Conservation (phyloP, 2,888 invertebrate genomes). For the Sinodicranocentrus sp. region DNA sequence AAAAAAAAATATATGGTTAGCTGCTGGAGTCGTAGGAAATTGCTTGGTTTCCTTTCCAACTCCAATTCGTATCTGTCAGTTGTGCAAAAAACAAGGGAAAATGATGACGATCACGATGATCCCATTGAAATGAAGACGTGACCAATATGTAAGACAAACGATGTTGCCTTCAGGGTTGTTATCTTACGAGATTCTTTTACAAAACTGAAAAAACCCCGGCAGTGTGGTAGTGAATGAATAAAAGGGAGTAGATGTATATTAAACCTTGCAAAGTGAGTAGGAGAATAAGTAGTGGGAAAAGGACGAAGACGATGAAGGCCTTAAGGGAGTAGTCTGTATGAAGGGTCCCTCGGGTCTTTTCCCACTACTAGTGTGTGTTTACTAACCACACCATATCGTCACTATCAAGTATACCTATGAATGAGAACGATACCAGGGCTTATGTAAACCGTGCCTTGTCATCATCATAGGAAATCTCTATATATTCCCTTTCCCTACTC, state of each 20-base stretch:
- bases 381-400: too few species aligned
- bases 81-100: slow-evolving; percentile 1
- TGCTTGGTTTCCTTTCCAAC: too few species aligned
- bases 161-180: slow-evolving; percentile 58
- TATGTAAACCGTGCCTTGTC: too few species aligned
- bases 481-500: not conserved
- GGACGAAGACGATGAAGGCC: slow-evolving; percentile 33
- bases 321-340: slow-evolving; percentile 60
- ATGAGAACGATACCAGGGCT: too few species aligned
- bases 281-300: not conserved
- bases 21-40: not conserved
- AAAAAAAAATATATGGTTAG: slow-evolving; percentile 10
- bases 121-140: slow-evolving; percentile 65
- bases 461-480: not conserved
- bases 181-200: slow-evolving; percentile 26
- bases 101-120: slow-evolving; percentile 54
- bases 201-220: not conserved
- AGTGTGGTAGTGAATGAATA: slow-evolving; percentile 30
- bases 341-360: slow-evolving; percentile 61
- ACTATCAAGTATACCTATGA: too few species aligned
- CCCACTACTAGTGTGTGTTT: too few species aligned
- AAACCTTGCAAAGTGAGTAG: not conserved
- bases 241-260: not conserved
- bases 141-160: slow-evolving; percentile 66
- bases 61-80: slow-evolving; percentile 45